Evolutionary conservation across 2,888 invertebrate genomes (phyloP).

Genomic region (Onthophagus sagittarius): DNA sequence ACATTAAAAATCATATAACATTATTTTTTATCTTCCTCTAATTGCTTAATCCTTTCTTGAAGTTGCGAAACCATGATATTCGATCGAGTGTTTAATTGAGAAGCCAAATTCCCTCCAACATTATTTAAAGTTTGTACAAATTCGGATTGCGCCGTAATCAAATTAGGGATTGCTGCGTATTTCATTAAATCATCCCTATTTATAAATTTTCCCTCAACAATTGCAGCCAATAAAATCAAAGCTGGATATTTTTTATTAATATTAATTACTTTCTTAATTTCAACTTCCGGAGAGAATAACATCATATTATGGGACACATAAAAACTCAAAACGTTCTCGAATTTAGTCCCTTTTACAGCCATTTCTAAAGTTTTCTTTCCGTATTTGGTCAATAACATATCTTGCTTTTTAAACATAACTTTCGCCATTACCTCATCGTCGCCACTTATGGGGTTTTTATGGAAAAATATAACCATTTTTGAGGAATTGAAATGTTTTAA

Average conservation of each 20-base stretch:
- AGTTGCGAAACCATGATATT: conserved; percentile 64
- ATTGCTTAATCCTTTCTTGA: conserved; percentile 54
- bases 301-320: conserved; percentile 62
- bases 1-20: too few species aligned
- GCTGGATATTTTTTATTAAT: conserved; percentile 68
- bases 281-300: conserved; percentile 67
- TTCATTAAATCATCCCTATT: conserved; percentile 65
- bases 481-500: conserved; percentile 67
- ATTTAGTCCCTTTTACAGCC: conserved; percentile 66
- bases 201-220: conserved; percentile 65
- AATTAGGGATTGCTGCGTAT: conserved; percentile 62
- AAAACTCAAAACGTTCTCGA: conserved; percentile 62
- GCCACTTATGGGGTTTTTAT: conserved; percentile 66
- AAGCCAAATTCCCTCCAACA: conserved; percentile 61
- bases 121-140: conserved; percentile 66
- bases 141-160: conserved; percentile 63
- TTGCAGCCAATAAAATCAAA: conserved; percentile 67
- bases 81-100: conserved; percentile 66
- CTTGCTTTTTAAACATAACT: conserved; percentile 59
- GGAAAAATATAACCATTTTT: conserved; percentile 67
- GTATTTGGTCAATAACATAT: conserved; percentile 67
- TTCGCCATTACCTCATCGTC: conserved; percentile 63
- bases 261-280: conserved; percentile 59
- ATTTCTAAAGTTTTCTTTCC: conserved; percentile 61
- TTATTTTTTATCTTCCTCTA: conserved; percentile 32